Evolutionary conservation across 2,888 invertebrate genomes (phyloP).

Genomic region (Chrysolina haemoptera): DNA sequence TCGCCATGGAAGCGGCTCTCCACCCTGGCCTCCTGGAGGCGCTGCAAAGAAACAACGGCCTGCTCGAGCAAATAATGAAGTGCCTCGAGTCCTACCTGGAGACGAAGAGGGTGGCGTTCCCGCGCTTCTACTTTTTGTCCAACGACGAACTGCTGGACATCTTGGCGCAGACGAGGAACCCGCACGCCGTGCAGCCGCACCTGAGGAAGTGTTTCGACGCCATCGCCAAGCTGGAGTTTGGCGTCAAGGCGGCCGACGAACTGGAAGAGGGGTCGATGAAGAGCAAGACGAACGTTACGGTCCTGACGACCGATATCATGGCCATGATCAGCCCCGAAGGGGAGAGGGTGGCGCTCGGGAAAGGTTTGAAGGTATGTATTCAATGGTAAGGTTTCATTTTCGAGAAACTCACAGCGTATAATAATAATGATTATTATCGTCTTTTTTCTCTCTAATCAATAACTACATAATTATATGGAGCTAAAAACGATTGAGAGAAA

Average conservation of each 20-base stretch:
- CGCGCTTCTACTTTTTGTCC: conserved; percentile 91
- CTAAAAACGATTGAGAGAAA: too few relatives aligned
- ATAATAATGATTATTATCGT: too few relatives aligned
- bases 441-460: too few relatives aligned
- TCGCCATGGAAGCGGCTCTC: conserved; percentile 87
- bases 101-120: conserved; percentile 89
- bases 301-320: conserved; percentile 85
- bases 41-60: conserved; percentile 81
- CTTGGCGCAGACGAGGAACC: conserved; percentile 84
- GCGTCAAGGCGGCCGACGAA: conserved; percentile 72
- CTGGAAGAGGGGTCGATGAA: conserved; percentile 64
- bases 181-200: conserved; percentile 92
- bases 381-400: too few relatives aligned
- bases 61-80: conserved; percentile 91
- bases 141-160: conserved; percentile 93
- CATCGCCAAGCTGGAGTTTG: conserved; percentile 84
- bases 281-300: conserved; percentile 64
- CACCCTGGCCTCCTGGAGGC: conserved; percentile 80
- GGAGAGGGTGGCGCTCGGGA: conserved; percentile 82
- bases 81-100: conserved; percentile 92
- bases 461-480: too few relatives aligned
- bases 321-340: conserved; percentile 94
- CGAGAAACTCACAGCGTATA: too few relatives aligned
- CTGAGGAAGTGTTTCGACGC: conserved; percentile 92
- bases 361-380: conserved; percentile 77